Evolutionary conservation across 2,797 vertebrate species (phyloP).

Genomic region (Siniperca obscura): DNA sequence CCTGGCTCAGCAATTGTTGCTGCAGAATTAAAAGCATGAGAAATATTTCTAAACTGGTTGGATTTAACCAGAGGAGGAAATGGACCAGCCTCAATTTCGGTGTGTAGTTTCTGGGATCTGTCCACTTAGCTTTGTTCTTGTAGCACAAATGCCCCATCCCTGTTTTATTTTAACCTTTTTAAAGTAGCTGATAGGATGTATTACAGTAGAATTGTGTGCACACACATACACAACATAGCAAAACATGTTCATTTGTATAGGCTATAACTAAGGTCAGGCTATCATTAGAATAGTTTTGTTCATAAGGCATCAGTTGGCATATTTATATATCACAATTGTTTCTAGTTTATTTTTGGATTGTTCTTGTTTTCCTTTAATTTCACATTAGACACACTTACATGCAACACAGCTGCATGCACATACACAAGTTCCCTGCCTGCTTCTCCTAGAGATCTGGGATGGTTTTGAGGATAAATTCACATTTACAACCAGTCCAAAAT

Average conservation of each 20-base stretch:
- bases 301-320: neutral
- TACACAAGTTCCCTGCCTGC: neutral
- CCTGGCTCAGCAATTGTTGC: constrained; percentile 45
- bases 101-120: constrained; percentile 37
- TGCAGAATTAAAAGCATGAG: constrained; percentile 75
- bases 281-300: neutral
- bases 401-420: neutral
- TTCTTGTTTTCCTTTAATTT: constrained; percentile 10
- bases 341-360: neutral
- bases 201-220: constrained; percentile 10
- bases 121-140: constrained; percentile 13
- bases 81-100: constrained; percentile 47
- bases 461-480: neutral
- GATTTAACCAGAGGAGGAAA: constrained; percentile 68
- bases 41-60: constrained; percentile 70
- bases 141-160: neutral
- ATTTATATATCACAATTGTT: neutral
- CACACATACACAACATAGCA: constrained; percentile 35
- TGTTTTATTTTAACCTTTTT: constrained; percentile 16
- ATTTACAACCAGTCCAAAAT: neutral
- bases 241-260: constrained; percentile 63
- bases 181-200: neutral
- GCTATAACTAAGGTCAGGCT: constrained; percentile 7
- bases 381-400: neutral
- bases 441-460: neutral